Evolutionary conservation across 2,113 vertebrate species (phyloP).

Genomic region (Ceuthmochares aereus): DNA sequence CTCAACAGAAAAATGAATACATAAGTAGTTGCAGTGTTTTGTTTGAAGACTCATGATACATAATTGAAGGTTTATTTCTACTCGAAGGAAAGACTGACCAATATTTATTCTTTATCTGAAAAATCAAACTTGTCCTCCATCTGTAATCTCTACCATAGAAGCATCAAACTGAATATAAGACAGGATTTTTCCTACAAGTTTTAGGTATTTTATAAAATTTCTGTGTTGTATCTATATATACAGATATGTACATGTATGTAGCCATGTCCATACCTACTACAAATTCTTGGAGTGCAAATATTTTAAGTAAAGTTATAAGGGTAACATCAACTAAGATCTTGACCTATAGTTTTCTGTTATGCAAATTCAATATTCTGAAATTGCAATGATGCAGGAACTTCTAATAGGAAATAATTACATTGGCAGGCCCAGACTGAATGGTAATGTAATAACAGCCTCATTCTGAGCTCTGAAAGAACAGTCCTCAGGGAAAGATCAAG

Average conservation of each 20-base stretch:
- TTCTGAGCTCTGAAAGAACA: slow-evolving; percentile 6
- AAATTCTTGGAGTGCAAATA: not conserved
- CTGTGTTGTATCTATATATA: not conserved
- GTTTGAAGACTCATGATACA: slow-evolving; percentile 32
- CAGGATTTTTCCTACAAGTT: not conserved
- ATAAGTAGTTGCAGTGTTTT: slow-evolving; percentile 35
- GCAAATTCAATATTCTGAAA: slow-evolving; percentile 25
- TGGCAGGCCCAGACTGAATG: not conserved
- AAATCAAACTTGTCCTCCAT: not conserved
- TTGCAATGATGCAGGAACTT: not conserved
- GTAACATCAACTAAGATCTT: not conserved
- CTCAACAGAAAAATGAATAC: slow-evolving; percentile 16
- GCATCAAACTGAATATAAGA: slow-evolving; percentile 7
- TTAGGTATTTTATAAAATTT: not conserved
- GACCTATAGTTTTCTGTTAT: not conserved
- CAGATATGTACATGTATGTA: not conserved
- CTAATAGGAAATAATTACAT: slow-evolving; percentile 2
- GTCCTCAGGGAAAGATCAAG: slow-evolving; percentile 33
- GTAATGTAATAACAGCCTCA: slow-evolving; percentile 39
- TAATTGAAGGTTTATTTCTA: slow-evolving; percentile 55
- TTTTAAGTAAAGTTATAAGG: not conserved
- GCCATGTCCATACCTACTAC: not conserved
- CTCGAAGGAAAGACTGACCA: slow-evolving; percentile 45
- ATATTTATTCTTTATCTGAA: slow-evolving; percentile 37
- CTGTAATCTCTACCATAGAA: not conserved